Evolutionary conservation across 2,113 vertebrate genomes (phyloP).

Genomic region (Asarcornis scutulata): DNA sequence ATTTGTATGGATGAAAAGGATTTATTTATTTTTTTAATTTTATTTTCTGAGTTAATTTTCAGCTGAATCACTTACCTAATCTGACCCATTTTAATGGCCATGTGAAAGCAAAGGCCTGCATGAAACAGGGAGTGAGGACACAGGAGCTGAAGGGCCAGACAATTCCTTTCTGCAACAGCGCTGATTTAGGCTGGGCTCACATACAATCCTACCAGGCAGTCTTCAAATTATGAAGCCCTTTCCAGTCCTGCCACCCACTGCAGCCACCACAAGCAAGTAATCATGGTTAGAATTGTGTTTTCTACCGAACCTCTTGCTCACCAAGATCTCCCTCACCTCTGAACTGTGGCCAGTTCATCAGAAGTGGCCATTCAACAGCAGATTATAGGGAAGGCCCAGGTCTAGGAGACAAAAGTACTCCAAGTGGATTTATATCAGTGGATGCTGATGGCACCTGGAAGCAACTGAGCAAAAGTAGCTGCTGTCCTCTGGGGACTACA

Average conservation of each 20-base stretch:
- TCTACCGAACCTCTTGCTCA: background rate
- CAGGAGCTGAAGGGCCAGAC: background rate
- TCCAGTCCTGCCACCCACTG: background rate
- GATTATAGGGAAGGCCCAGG: background rate
- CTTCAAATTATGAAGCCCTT: background rate
- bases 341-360: background rate
- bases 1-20: background rate
- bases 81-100: background rate
- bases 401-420: background rate
- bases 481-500: background rate
- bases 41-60: background rate
- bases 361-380: background rate
- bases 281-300: background rate
- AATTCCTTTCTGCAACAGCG: background rate
- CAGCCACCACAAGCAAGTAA: background rate
- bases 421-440: background rate
- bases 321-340: background rate
- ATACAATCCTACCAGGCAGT: no score
- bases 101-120: background rate
- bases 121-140: background rate
- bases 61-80: background rate
- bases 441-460: background rate
- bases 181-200: background rate
- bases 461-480: background rate
- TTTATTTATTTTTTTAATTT: accelerated